phyloP scores from a whole-genome alignment of 1,140 invertebrate genomes.

The Cherax quadricarinatus region DNA sequence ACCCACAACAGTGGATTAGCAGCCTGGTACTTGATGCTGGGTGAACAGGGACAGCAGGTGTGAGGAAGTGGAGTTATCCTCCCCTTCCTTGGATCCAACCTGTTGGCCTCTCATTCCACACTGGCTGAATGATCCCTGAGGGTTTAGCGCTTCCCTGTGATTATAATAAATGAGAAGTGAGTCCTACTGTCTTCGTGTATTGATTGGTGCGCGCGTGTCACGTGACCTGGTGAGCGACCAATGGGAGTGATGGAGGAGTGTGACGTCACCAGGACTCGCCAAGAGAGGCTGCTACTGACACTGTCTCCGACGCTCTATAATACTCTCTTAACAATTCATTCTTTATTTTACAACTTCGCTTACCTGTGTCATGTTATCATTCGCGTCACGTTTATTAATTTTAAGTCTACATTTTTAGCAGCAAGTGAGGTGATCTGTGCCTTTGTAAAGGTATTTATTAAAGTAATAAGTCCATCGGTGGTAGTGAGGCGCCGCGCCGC shows the following conservation, averaged over 20 bases:
- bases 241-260: neutral
- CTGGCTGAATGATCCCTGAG: too few species aligned
- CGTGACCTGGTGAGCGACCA: neutral
- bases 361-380: conserved; percentile 48
- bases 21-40: too few species aligned
- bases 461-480: neutral
- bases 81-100: too few species aligned
- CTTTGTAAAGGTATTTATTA: conserved; percentile 7
- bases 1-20: too few species aligned
- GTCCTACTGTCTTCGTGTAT: too few species aligned
- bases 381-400: conserved; percentile 21
- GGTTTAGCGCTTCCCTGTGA: too few species aligned
- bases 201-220: neutral
- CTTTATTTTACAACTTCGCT: conserved; percentile 2
- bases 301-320: neutral
- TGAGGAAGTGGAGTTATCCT: too few species aligned
- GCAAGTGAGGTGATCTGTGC: conserved; percentile 13
- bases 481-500: neutral
- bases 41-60: too few species aligned
- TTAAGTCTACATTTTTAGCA: conserved; percentile 42
- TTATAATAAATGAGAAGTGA: too few species aligned
- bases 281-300: neutral
- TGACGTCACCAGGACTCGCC: neutral
- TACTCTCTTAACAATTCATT: conserved; percentile 27
- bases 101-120: too few species aligned